Base-by-base conservation (phyloP, 53 echinoderm and acorn worm genomes). In the Actinopyga echinites region DNA sequence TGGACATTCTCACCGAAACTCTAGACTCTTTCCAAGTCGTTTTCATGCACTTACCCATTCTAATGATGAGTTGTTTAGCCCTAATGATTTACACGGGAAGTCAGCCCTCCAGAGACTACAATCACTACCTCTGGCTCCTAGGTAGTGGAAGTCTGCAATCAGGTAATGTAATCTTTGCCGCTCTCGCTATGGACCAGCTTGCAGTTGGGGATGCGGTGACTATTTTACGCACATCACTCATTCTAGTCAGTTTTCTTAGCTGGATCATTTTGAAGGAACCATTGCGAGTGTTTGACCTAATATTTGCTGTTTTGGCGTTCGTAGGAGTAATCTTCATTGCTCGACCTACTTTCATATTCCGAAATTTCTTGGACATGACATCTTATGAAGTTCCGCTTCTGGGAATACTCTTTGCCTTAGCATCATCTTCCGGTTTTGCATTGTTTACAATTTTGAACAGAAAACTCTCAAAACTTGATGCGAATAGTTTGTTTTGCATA, bases 241-340 rank as follows among this genome's bases (percentile, higher is more conserved):
- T 54, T 8, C 26, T 24, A 21, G 77, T 77, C 45, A 10, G 55
- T 30, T 30, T 56, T 15, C 28, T 56, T 0, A 56, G 56, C 21
- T 77, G 77, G 33, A 25, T 56, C 12, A 77, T 77, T 55, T 56
- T 77, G 8, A 77, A 56, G 31, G 77, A 77, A 56, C 17, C 54
- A 17, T 21, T 56, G 31, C 55, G 30, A 19, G 4, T 17, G 13
- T 77, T 77, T 26, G 77, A 77, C 45, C 3, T 45, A 26, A 12
- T 77, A 15, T 56, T 77, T 56, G 22, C 26, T 29, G 15, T 56
- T 49, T 29, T 77, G 12, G 56, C 56, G 3, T 31, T 77, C 8
- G 55, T 30, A 26, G 77, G 77, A 30, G 77, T 56, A 22, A 54
- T 56, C 5, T 77, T 77, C 53, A 77, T 77, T 24, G 77, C 77